These are phyloP conservation scores for Philaenus spumarius DNA, from an alignment of 1,140 invertebrate genomes.

Conservation along the genomic window DNA sequence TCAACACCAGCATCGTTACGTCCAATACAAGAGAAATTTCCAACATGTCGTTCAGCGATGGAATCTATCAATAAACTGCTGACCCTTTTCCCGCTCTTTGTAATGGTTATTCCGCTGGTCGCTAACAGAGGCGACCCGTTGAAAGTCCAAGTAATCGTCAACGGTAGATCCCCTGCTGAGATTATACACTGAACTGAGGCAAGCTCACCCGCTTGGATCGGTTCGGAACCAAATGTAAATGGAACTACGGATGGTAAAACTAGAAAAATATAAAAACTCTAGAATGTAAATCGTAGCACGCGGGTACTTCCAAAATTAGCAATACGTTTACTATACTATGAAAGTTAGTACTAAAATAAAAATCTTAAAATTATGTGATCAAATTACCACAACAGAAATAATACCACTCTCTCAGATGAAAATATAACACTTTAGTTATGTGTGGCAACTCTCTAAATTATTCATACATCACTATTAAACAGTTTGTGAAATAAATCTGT, in stretches of 20 bases:
- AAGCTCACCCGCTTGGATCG: conserved; percentile 34
- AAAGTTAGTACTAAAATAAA: too few species aligned
- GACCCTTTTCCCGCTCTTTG: conserved; percentile 50
- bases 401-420: too few species aligned
- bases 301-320: too few species aligned
- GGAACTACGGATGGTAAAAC: conserved; percentile 54
- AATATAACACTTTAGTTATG: too few species aligned
- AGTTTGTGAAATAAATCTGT: too few species aligned
- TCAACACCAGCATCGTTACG: conserved; percentile 60
- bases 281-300: too few species aligned
- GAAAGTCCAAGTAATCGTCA: conserved; percentile 58
- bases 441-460: too few species aligned
- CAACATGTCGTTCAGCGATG: conserved; percentile 60
- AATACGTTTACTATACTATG: too few species aligned
- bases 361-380: too few species aligned
- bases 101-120: conserved; percentile 20
- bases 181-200: conserved; percentile 59
- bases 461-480: too few species aligned
- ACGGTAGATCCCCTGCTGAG: conserved; percentile 59
- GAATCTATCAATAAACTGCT: conserved; percentile 71
- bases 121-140: conserved; percentile 47
- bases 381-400: too few species aligned
- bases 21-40: conserved; percentile 75
- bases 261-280: too few species aligned
- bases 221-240: conserved; percentile 52